Conservation (phyloP, 2,888 invertebrate species). For the Heterodera filipjevi region DNA sequence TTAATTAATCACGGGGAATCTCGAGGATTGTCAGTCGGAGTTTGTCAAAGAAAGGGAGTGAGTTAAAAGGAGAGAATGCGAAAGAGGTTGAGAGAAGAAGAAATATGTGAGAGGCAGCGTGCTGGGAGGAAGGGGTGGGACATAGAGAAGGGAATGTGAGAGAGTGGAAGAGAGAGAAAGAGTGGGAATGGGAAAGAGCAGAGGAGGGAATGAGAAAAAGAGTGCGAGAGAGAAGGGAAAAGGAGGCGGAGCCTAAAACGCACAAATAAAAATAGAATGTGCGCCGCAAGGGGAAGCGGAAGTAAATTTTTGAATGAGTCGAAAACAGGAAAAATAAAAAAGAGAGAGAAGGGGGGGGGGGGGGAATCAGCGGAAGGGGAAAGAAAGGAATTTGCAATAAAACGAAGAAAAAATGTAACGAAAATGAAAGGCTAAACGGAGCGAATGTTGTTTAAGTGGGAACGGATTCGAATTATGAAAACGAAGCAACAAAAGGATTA, state of each 20-base stretch:
- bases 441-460: too few relatives aligned
- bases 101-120: too few relatives aligned
- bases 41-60: too few relatives aligned
- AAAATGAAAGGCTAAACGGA: too few relatives aligned
- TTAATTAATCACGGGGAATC: too few relatives aligned
- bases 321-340: background rate
- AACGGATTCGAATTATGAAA: too few relatives aligned
- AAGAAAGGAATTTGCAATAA: background rate
- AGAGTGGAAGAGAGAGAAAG: background rate
- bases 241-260: background rate
- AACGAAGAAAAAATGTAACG: background rate
- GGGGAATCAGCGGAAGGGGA: background rate
- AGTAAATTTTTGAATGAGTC: background rate
- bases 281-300: constrained; percentile 2
- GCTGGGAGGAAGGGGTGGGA: too few relatives aligned
- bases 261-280: background rate
- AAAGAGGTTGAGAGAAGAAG: too few relatives aligned
- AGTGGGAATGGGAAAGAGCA: background rate
- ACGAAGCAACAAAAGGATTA: too few relatives aligned
- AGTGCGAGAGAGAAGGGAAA: background rate
- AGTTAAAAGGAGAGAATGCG: background rate
- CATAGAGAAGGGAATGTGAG: background rate
- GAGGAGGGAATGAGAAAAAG: background rate
- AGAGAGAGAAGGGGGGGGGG: background rate
- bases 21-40: too few relatives aligned